Evolutionary conservation across 2,797 vertebrate species (phyloP).

Genomic region (Tragopan temminckii): DNA sequence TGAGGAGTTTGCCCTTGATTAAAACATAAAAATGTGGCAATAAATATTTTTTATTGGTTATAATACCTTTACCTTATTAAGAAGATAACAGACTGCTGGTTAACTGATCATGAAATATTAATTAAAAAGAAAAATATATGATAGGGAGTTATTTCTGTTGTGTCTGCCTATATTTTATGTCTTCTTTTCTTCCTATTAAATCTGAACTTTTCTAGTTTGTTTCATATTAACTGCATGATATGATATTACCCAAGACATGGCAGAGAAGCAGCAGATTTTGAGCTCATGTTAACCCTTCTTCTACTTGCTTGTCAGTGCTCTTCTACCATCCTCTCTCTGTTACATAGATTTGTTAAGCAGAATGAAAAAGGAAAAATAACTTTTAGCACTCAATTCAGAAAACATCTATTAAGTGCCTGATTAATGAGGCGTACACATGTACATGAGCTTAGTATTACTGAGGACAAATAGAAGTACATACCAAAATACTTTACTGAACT

Average conservation of each 20-base stretch:
- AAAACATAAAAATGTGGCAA: slow-evolving; percentile 79
- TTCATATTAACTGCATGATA: neutral
- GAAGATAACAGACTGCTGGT: slow-evolving; percentile 76
- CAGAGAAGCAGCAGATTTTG: neutral
- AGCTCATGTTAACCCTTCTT: neutral
- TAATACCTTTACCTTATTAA: slow-evolving; percentile 76
- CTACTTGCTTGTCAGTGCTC: neutral
- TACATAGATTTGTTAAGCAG: neutral
- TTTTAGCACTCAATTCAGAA: neutral
- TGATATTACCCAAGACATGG: neutral
- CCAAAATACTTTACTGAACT: neutral
- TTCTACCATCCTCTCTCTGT: neutral
- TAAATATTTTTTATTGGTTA: slow-evolving; percentile 83
- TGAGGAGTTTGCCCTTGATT: slow-evolving; percentile 74
- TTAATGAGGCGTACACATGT: rapidly evolving
- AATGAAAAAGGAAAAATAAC: neutral
- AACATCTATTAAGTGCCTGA: neutral
- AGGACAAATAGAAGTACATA: neutral
- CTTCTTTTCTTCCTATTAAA: slow-evolving; percentile 18
- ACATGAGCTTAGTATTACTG: neutral
- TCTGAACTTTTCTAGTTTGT: neutral
- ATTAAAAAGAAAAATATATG: slow-evolving; percentile 80
- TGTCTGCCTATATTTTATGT: slow-evolving; percentile 18
- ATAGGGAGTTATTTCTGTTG: slow-evolving; percentile 57
- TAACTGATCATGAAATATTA: slow-evolving; percentile 82